Evolutionary conservation across 2,113 vertebrate species (phyloP).

Genomic region (Lophius piscatorius): DNA sequence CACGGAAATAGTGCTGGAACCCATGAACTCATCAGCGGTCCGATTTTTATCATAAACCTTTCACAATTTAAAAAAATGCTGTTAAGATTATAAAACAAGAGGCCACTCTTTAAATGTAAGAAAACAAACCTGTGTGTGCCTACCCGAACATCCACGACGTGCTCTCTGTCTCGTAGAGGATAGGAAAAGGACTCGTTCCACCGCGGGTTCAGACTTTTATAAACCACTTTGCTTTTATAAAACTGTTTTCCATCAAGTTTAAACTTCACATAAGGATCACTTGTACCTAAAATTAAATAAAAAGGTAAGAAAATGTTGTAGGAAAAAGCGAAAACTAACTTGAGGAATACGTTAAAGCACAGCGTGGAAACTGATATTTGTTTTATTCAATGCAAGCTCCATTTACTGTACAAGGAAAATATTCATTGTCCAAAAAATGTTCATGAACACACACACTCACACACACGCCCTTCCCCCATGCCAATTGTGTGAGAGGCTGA

Average conservation of each 20-base stretch:
- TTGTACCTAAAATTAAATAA: slow-evolving; percentile 83
- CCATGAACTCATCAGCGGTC: slow-evolving; percentile 95
- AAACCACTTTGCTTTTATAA: slow-evolving; percentile 96
- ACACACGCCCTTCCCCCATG: slow-evolving; percentile 53
- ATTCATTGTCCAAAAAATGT: slow-evolving; percentile 16
- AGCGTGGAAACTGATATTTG: background rate
- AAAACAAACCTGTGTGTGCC: slow-evolving; percentile 20
- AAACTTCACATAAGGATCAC: slow-evolving; percentile 96
- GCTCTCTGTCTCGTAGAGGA: slow-evolving; percentile 86
- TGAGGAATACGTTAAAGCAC: background rate
- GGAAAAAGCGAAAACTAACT: background rate
- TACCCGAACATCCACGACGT: slow-evolving; percentile 88
- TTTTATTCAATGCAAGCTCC: slow-evolving; percentile 14
- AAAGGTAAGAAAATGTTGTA: slow-evolving; percentile 18
- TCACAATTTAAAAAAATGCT: background rate
- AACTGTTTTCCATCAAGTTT: slow-evolving; percentile 93
- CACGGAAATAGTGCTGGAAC: slow-evolving; percentile 82
- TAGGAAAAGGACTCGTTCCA: slow-evolving; percentile 94
- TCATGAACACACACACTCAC: slow-evolving; percentile 31
- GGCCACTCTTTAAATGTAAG: background rate
- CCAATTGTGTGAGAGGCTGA: slow-evolving; percentile 48
- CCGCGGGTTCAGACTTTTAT: slow-evolving; percentile 91
- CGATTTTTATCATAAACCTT: slow-evolving; percentile 95
- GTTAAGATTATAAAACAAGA: background rate
- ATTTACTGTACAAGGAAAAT: slow-evolving; percentile 5